phyloP scores from a whole-genome alignment of 2,797 vertebrate genomes.

The Gymnopithys bicolor region DNA sequence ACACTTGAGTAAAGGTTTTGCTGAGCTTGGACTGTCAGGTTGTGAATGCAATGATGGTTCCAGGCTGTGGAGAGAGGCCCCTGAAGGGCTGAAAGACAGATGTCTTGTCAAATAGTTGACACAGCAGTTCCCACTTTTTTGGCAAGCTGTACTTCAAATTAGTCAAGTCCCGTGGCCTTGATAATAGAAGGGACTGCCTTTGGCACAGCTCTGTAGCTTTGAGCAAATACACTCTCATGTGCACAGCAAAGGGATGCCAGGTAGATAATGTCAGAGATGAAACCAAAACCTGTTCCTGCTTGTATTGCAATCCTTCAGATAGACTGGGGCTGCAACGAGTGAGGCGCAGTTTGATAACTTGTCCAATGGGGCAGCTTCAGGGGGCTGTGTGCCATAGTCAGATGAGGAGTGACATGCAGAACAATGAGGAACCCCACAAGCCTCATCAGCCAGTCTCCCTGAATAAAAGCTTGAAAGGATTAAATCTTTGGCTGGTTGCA shows the following conservation, averaged over 20 bases:
- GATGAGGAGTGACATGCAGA: constrained; percentile 58
- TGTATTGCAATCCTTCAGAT: not conserved
- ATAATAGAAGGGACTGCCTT: constrained; percentile 18
- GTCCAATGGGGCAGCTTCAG: constrained; percentile 40
- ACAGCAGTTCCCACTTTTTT: not conserved
- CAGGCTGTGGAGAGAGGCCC: not conserved
- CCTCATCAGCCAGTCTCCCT: constrained; percentile 62
- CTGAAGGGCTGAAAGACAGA: not conserved
- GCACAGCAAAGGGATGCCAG: constrained; percentile 10
- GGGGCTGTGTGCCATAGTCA: not conserved
- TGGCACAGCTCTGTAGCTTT: not conserved
- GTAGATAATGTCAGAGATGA: constrained; percentile 43
- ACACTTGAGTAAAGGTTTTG: not conserved
- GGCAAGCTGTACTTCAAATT: not conserved
- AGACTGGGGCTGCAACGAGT: not conserved
- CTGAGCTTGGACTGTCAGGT: not conserved
- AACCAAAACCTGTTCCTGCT: constrained; percentile 32
- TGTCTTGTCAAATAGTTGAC: not conserved
- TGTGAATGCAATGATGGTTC: not conserved
- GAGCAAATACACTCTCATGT: not conserved
- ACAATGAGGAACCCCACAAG: constrained; percentile 39
- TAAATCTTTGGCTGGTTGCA: constrained; percentile 62
- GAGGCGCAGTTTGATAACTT: constrained; percentile 24
- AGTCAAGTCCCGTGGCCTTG: not conserved
- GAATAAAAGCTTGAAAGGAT: constrained; percentile 58